Conservation (phyloP, 1,140 invertebrate genomes). For the Heliconius hewitsoni region DNA sequence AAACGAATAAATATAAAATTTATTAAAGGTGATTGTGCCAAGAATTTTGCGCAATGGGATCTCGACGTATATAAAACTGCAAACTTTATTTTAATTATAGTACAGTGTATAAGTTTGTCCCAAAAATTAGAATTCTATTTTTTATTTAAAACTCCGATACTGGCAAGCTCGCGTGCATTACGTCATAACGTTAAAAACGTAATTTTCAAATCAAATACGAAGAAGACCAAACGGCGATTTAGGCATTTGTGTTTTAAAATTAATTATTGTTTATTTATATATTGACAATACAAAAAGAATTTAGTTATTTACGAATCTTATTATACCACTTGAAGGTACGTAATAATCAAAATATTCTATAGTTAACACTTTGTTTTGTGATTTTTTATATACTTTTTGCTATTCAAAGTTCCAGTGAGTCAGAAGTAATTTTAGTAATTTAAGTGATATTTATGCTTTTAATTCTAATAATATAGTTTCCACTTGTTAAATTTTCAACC, state of each 20-base stretch:
- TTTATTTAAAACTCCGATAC: not conserved
- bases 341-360: not conserved
- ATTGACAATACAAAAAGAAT: not conserved
- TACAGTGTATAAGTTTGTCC: no score
- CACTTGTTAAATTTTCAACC: not conserved
- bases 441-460: not conserved
- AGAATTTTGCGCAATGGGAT: no score
- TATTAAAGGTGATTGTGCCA: no score
- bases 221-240: not conserved
- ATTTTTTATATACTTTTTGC: no score
- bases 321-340: not conserved
- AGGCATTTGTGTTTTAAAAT: not conserved
- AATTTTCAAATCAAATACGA: not conserved
- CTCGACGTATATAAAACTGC: no score
- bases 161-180: not conserved
- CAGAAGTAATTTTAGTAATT: no score
- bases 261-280: not conserved
- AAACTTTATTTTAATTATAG: no score
- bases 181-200: conserved; percentile 5
- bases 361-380: not conserved
- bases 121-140: no score
- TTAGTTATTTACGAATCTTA: not conserved
- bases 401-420: no score
- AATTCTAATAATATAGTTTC: not conserved
- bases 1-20: no score